Percentiles rank a stretch among this genome's conserved stretches.
phyloP scores from a whole-genome alignment of 2,113 vertebrate species.

The Sapajus apella region DNA sequence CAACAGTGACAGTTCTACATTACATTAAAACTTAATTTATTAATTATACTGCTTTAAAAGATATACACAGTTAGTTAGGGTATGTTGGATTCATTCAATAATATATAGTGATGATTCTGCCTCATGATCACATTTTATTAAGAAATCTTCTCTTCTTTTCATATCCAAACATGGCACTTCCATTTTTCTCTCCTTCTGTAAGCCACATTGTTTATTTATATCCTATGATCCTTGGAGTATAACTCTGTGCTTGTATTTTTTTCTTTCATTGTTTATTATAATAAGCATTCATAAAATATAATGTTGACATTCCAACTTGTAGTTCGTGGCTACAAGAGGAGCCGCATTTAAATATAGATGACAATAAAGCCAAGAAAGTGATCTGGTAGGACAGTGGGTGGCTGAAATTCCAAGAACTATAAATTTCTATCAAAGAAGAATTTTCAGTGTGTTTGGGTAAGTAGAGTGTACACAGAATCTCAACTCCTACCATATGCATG shows the following conservation, averaged over 20 bases:
- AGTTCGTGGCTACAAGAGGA: slow-evolving; percentile 24
- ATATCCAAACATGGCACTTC: background rate
- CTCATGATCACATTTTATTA: slow-evolving; percentile 42
- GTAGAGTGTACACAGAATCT: accelerated
- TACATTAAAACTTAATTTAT: background rate
- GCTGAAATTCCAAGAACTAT: background rate
- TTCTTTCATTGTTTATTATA: slow-evolving; percentile 25
- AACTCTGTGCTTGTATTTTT: background rate
- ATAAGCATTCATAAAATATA: slow-evolving; percentile 40
- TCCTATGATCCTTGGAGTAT: background rate
- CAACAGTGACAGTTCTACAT: background rate
- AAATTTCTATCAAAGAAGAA: background rate
- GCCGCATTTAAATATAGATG: background rate
- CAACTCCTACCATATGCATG: background rate
- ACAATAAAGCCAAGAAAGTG: background rate
- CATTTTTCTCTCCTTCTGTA: slow-evolving; percentile 37
- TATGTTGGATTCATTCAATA: background rate
- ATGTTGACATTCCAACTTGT: background rate
- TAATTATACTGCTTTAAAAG: slow-evolving; percentile 43
- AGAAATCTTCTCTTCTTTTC: slow-evolving; percentile 18
- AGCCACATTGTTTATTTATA: slow-evolving; percentile 10
- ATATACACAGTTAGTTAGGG: background rate
- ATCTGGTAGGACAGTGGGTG: background rate
- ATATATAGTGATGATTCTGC: background rate
- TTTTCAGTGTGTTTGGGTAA: background rate